phyloP scores from a whole-genome alignment of 2,797 vertebrate species.

The Antrozous pallidus region DNA sequence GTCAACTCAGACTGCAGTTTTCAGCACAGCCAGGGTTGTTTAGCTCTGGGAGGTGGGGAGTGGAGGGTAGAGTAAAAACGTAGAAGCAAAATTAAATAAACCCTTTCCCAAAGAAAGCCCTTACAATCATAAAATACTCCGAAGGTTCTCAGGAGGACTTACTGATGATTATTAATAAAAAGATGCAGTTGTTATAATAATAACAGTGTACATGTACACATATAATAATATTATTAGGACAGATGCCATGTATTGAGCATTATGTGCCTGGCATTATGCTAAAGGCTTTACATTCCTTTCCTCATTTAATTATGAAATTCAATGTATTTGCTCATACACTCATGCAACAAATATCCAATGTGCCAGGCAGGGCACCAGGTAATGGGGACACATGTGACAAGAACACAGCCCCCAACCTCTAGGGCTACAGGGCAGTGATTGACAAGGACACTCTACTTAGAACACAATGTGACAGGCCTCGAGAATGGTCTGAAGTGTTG shows the following conservation, averaged over 20 bases:
- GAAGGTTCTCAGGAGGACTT: not conserved
- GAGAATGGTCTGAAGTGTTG: not conserved
- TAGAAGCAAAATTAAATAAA: not conserved
- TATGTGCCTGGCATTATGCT: not conserved
- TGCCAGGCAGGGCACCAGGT: not conserved
- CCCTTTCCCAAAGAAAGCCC: constrained; percentile 5
- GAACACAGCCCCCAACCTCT: not conserved
- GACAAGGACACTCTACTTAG: not conserved
- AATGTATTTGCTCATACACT: not conserved
- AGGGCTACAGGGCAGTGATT: not conserved
- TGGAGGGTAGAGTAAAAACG: not conserved
- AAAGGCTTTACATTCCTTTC: not conserved
- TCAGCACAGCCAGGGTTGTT: not conserved
- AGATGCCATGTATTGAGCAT: not conserved
- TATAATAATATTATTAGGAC: not conserved
- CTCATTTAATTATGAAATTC: not conserved
- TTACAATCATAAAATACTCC: not conserved
- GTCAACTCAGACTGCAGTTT: not conserved
- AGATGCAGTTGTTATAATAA: not conserved
- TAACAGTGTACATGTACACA: not conserved
- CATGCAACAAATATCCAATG: not conserved
- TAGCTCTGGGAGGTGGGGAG: not conserved
- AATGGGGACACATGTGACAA: not conserved
- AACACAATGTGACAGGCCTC: not conserved
- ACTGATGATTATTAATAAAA: not conserved